These are phyloP conservation scores for Pitangus sulphuratus DNA, from an alignment of 2,797 vertebrate species.

Conservation along the genomic window DNA sequence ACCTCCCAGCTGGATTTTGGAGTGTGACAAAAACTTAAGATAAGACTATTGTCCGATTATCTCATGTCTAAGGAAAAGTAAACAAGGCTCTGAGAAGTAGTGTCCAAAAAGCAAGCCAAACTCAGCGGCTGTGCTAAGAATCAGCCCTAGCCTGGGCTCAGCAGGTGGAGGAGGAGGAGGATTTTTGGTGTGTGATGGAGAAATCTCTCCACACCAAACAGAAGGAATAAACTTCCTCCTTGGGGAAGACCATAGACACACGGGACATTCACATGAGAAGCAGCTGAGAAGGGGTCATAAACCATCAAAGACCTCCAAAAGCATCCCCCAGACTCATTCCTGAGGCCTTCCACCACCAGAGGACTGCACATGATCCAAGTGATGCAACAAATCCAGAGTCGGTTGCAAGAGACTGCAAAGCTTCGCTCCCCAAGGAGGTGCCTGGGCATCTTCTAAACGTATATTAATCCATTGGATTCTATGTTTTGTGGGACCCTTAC, in stretches of 20 bases:
- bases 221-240: background rate
- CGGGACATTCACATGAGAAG: background rate
- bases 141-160: background rate
- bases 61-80: background rate
- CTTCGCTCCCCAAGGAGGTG: background rate
- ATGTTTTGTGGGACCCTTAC: background rate
- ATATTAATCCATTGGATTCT: background rate
- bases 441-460: background rate
- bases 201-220: background rate
- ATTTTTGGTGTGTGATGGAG: background rate
- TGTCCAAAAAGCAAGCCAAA: background rate
- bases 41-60: background rate
- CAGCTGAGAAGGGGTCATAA: background rate
- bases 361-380: background rate
- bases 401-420: background rate
- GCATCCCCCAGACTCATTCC: background rate
- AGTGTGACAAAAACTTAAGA: background rate
- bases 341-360: background rate
- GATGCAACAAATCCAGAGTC: background rate
- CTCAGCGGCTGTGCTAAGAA: background rate
- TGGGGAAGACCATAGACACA: background rate
- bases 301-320: background rate
- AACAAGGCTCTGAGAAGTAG: background rate
- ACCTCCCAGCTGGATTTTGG: background rate
- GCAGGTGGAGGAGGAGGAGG: background rate